Conservation (phyloP, 1,140 invertebrate species). For the Aphelenchoides avenae region DNA sequence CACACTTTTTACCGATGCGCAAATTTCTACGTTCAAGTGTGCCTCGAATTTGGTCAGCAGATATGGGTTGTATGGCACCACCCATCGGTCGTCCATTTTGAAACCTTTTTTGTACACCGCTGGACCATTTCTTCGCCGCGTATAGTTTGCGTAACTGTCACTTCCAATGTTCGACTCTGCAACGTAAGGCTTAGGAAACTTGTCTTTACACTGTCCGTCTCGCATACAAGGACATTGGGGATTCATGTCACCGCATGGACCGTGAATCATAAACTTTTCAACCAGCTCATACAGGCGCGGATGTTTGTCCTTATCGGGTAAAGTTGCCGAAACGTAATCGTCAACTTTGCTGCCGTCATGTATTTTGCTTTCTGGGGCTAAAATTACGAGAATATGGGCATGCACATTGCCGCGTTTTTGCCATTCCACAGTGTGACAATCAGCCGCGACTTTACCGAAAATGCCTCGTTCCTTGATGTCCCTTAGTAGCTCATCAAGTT, state of each 20-base stretch:
- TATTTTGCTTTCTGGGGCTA: slow-evolving; percentile 50
- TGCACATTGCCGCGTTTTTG: slow-evolving; percentile 65
- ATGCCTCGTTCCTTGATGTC: slow-evolving; percentile 40
- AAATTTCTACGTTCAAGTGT: slow-evolving; percentile 64
- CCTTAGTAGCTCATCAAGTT: slow-evolving; percentile 62
- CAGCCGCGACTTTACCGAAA: slow-evolving; percentile 47
- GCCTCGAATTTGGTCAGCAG: slow-evolving; percentile 62
- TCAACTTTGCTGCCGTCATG: slow-evolving; percentile 59
- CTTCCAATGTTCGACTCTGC: slow-evolving; percentile 13
- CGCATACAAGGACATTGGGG: slow-evolving; percentile 46
- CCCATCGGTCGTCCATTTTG: slow-evolving; percentile 62
- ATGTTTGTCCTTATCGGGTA: slow-evolving; percentile 62
- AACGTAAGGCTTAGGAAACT: slow-evolving; percentile 29
- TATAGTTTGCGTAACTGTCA: slow-evolving; percentile 23
- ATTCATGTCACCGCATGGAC: slow-evolving; percentile 43
- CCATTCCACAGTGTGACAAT: slow-evolving; percentile 61
- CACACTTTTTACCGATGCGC: slow-evolving; percentile 63
- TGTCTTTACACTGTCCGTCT: slow-evolving; percentile 36
- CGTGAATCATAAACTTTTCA: slow-evolving; percentile 60
- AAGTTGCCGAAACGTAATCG: slow-evolving; percentile 64
- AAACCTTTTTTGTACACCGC: slow-evolving; percentile 2
- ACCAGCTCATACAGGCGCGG: slow-evolving; percentile 58
- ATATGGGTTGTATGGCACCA: slow-evolving; percentile 64
- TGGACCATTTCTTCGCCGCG: slow-evolving; percentile 29
- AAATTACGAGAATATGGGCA: slow-evolving; percentile 62